Conservation (phyloP, 2,888 invertebrate genomes). For the Anaspis maculata region DNA sequence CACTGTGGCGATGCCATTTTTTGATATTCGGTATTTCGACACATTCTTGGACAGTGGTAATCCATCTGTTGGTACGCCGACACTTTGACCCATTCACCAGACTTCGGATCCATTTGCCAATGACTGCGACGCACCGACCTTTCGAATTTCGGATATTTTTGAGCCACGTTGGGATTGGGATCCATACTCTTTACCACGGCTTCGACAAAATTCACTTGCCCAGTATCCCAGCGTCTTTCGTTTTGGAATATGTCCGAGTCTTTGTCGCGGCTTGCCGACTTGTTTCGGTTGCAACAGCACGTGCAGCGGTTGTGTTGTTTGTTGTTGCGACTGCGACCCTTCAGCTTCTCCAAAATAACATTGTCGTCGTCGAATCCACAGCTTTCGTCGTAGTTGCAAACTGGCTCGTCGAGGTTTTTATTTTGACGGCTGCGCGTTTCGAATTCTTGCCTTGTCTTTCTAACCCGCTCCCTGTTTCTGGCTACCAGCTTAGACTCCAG, state of each 20-base stretch:
- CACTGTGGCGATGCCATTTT: too few species aligned
- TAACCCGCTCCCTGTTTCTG: conserved; percentile 35
- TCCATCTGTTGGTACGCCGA: too few species aligned
- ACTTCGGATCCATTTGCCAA: conserved; percentile 18
- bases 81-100: conserved; percentile 19
- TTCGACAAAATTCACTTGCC: too few species aligned
- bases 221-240: conserved; percentile 10
- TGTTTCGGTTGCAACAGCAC: conserved; percentile 2
- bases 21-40: too few species aligned
- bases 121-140: conserved; percentile 9
- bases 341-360: conserved; percentile 2
- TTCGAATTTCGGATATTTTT: conserved; percentile 1
- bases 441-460: conserved; percentile 36
- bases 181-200: conserved; percentile 21
- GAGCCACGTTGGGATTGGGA: conserved; percentile 9
- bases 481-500: conserved; percentile 36
- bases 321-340: neutral
- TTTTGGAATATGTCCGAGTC: conserved; percentile 13
- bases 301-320: conserved; percentile 4
- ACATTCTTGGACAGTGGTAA: too few species aligned
- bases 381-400: conserved; percentile 27
- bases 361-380: conserved; percentile 15
- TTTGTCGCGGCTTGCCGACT: conserved; percentile 3
- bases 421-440: conserved; percentile 35
- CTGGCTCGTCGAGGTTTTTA: conserved; percentile 33